Evolutionary conservation across 2,888 invertebrate genomes (phyloP), one percentile per base, ranked within the genome.

Genomic region (Julus scandinavius): DNA sequence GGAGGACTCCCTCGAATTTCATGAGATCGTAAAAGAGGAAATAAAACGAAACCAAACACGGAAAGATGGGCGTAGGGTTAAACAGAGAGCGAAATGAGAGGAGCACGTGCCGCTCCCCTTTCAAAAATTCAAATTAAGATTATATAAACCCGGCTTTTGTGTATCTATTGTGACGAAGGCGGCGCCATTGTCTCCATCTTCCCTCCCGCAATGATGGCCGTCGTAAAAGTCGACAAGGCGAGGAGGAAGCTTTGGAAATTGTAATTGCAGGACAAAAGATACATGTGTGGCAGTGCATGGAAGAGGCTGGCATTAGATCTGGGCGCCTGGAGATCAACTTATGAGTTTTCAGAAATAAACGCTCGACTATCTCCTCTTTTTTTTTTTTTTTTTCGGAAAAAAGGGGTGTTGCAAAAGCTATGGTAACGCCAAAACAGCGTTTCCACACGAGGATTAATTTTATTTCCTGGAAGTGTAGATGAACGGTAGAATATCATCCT

Each of bases 81-180:
- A 63, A 63, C 63, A 63, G 63, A n/a, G 63, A 63, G 50, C 13
- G 50, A 13, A 50, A 50, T 13, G 50, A 50, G 50, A 50, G 50
- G 50, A 13, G 63, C 63, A 63, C 63, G 63, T 63, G 20, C 63
- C 4, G 63, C 63, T 63, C 63, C 63, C 63, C 63, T 63, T 63
- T 63, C 63, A 63, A 63, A 63, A 63, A 63, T 63, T 63, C 63
- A 63, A 63, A 63, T 63, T 63, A 63, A 63, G 63, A 63, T 63
- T 63, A 63, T 63, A 63, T 63, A 63, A 63, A 63, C 63, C 63
- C 63, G 63, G 63, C 63, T 63, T 63, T 63, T 63, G 63, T 63
- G 63, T 63, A 63, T n/a, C 63, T 20, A 63, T 63, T 63, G 63
- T 63, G 58, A 58, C 58, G 58, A 58, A 58, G 58, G 58, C 58